Evolutionary conservation across 2,113 vertebrate species (phyloP).

Genomic region (Larimichthys polyactis): DNA sequence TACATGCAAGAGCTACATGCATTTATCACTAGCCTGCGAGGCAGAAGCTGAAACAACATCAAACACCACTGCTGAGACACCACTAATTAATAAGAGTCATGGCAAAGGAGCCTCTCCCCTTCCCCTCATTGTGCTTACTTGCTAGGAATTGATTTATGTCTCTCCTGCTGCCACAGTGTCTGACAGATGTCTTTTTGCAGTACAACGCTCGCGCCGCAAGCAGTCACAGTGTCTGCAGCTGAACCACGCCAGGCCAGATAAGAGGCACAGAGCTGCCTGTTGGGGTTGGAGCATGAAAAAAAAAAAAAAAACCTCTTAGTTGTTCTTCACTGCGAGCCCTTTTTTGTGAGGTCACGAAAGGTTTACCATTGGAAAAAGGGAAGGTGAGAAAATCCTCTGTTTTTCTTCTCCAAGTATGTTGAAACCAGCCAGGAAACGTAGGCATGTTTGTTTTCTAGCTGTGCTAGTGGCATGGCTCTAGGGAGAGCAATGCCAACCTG

Average conservation of each 20-base stretch:
- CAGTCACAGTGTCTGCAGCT: constrained; percentile 63
- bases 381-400: neutral
- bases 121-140: constrained; percentile 80
- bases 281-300: constrained; percentile 45
- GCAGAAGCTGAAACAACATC: constrained; percentile 64
- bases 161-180: constrained; percentile 72
- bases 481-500: neutral
- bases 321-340: constrained; percentile 26
- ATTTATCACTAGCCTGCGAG: constrained; percentile 60
- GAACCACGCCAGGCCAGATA: constrained; percentile 52
- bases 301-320: constrained; percentile 29
- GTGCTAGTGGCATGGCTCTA: neutral
- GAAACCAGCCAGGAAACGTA: neutral
- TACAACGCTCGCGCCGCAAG: constrained; percentile 54
- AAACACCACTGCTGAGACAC: constrained; percentile 71
- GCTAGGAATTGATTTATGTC: constrained; percentile 79
- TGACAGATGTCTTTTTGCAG: constrained; percentile 74
- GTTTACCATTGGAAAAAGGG: constrained; percentile 28
- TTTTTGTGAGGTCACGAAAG: constrained; percentile 44
- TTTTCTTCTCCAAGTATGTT: neutral
- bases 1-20: constrained; percentile 60
- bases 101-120: constrained; percentile 65
- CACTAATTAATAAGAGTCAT: constrained; percentile 85
- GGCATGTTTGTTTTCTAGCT: neutral
- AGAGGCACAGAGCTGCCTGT: constrained; percentile 54